Base-by-base conservation (phyloP, 2,797 vertebrate species). In the Gephyroberyx darwinii region DNA sequence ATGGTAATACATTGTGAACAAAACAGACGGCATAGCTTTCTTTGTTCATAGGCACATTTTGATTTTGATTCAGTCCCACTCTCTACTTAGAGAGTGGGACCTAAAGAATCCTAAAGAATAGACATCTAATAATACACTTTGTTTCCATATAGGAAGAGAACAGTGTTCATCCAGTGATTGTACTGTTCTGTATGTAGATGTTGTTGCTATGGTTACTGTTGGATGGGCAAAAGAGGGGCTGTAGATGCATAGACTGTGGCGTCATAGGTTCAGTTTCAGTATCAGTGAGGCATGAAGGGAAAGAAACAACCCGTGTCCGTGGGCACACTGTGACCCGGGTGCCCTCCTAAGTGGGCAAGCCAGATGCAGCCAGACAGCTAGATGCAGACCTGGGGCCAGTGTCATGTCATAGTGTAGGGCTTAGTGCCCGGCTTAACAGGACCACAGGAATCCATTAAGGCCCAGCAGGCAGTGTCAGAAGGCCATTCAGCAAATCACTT, bases 401-500 rank as follows among this genome's bases (percentile, higher is more conserved):
- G 85, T 85, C 84, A 70, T 80, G 87, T 86, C 89, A 80, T 69
- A 68, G 81, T 43, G n/a, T 47, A 66, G 61, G 66, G 82, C 78
- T 89, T 84, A 81, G 81, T 84, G 72, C 63, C 66, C 69, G 43
- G 83, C 87, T 88, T 89, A 91, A 86, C 81, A 68, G 62, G 80
- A 80, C 80, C 75, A 58, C 82, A 74, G 86, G 86, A 88, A 90
- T 90, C 88, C 86, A 87, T 90, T 85, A 84, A 30, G 75, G 64
- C 87, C 80, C 84, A 77, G 83, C 84, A 82, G 84, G 77, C 81
- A 76, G 71, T 87, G 91, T 91, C 86, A 85, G 84, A 76, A 75
- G 80, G 81, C 84, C 71, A 78, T 57, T 85, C 82, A 83, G 86
- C 85, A 83, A 88, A 89, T 91, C 78, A 87, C 87, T 84, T 84